Conservation (phyloP, 2,797 vertebrate genomes). For the Bradypodion ventrale region DNA sequence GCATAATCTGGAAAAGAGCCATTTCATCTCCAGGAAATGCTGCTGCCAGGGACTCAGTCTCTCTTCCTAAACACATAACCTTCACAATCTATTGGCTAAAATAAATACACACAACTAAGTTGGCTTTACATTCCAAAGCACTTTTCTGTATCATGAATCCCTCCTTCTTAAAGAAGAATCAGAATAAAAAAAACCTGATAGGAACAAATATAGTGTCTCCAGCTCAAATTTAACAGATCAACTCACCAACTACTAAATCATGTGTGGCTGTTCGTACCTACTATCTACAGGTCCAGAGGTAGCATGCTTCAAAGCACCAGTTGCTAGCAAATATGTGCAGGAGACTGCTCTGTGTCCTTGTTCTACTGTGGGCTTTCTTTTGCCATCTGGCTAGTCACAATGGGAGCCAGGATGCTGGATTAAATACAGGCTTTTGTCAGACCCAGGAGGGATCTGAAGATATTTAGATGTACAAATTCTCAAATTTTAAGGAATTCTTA, state of each 20-base stretch:
- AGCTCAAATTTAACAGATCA: background rate
- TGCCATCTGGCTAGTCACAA: too few relatives aligned
- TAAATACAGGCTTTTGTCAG: too few relatives aligned
- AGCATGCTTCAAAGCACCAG: too few relatives aligned
- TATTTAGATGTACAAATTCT: too few relatives aligned
- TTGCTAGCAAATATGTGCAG: too few relatives aligned
- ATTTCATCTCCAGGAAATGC: slow-evolving; percentile 55
- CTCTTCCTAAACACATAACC: slow-evolving; percentile 46
- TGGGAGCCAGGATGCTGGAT: too few relatives aligned
- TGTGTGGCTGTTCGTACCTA: too few relatives aligned
- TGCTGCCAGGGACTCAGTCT: slow-evolving; percentile 48
- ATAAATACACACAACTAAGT: slow-evolving; percentile 20
- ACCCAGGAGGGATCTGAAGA: too few relatives aligned
- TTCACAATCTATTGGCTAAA: slow-evolving; percentile 34
- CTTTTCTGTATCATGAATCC: slow-evolving; percentile 32
- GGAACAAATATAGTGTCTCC: background rate
- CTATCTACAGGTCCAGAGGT: too few relatives aligned
- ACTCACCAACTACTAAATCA: background rate
- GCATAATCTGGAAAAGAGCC: slow-evolving; percentile 54
- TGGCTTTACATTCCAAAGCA: slow-evolving; percentile 27
- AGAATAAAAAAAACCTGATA: background rate
- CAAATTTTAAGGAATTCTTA: too few relatives aligned
- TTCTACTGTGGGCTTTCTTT: too few relatives aligned
- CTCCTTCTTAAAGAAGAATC: background rate
- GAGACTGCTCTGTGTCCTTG: too few relatives aligned